Evolutionary conservation across 2,888 invertebrate species (phyloP).

Genomic region (Synanthedon andrenaeformis): DNA sequence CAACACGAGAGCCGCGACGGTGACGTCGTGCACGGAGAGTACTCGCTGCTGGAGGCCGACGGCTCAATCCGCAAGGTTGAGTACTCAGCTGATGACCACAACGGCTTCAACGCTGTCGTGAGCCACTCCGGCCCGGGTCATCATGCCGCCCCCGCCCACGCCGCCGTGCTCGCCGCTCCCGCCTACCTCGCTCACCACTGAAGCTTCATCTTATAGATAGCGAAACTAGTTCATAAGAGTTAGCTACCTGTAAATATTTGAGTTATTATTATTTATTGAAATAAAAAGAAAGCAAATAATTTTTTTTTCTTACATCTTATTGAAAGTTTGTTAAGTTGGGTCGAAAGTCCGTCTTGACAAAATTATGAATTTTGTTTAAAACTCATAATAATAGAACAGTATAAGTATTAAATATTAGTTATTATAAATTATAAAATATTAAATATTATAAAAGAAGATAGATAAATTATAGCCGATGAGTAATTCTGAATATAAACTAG

Average conservation of each 20-base stretch:
- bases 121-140: constrained; percentile 44
- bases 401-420: too few species aligned
- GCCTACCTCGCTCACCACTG: constrained; percentile 32
- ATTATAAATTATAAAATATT: too few species aligned
- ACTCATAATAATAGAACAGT: too few species aligned
- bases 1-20: constrained; percentile 72
- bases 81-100: constrained; percentile 67
- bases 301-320: too few species aligned
- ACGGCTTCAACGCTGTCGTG: constrained; percentile 60
- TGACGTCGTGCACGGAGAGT: constrained; percentile 71
- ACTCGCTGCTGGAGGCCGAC: constrained; percentile 57
- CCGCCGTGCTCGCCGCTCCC: constrained; percentile 9
- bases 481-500: too few species aligned
- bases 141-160: constrained; percentile 16
- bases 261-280: constrained; percentile 12
- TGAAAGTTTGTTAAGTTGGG: too few species aligned
- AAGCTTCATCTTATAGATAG: constrained; percentile 3
- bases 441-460: too few species aligned
- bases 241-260: constrained; percentile 1
- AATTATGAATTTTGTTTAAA: too few species aligned
- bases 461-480: too few species aligned
- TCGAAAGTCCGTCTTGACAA: too few species aligned
- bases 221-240: neutral
- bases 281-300: constrained; percentile 7
- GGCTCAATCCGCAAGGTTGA: constrained; percentile 65